Base-by-base conservation (phyloP, 2,797 vertebrate genomes). In the Coregonus ussuriensis region DNA sequence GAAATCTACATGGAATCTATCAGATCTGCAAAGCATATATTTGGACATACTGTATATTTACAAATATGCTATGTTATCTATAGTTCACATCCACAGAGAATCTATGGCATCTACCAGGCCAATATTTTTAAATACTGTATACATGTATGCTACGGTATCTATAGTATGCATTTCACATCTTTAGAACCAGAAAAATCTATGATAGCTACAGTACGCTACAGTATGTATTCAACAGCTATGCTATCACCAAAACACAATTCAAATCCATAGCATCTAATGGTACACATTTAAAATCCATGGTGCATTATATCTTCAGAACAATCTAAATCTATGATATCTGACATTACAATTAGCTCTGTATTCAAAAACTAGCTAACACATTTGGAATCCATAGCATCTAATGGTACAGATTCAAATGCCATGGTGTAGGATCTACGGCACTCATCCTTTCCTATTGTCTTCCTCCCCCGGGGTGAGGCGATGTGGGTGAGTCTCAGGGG, bases 401-500 rank as follows among this genome's bases (percentile, higher is more conserved):
- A 33, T 16, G 9, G 41, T 47, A 47, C 41, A 47, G 9, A 18
- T 68, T 25, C 21, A 66, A n/a, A 41, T 51, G 6, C 15, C 29
- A 33, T 68, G 31, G 66, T 37, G 33, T 15, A 35, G 31, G 14
- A 33, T 68, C 13, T 15, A 35, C 5, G 15, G 66, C 15, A 16
- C 66, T 68, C 29, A 33, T 35, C 66, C 14, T 59, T 21, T 68
- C 33, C 33, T 33, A 18, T 35, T 6, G 6, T 81, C 81, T 78
- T 52, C 16, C 66, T 35, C 76, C 84, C 79, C 66, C 83, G 74
- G 73, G 77, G 78, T 79, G 21, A 15, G 80, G 69, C 76, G 80
- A 81, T 85, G 85, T 84, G 81, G 82, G 83, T 76, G 79, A 59
- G 77, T 90, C 91, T 90, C 89, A 29, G 53, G 89, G 82, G 91